phyloP scores from a whole-genome alignment of 1,140 invertebrate genomes.

The Drosophila ercepeae region DNA sequence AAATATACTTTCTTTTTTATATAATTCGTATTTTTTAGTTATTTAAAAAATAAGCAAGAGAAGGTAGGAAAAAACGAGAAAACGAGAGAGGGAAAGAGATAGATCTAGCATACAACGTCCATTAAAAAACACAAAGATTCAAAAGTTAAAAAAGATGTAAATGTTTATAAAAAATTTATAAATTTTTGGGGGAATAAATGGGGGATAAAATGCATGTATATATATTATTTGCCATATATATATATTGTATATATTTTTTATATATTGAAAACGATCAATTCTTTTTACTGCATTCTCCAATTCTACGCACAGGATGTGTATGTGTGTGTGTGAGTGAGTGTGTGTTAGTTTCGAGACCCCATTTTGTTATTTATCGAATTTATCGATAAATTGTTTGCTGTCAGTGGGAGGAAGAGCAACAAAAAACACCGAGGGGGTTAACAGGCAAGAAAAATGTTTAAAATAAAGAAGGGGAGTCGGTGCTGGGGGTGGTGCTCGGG shows the following conservation, averaged over 20 bases:
- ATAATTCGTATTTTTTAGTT: not conserved
- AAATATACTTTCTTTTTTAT: not conserved
- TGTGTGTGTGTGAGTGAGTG: conserved; percentile 10
- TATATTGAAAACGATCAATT: conserved; percentile 13
- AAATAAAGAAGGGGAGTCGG: conserved; percentile 15
- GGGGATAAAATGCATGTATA: conserved; percentile 12
- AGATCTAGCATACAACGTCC: conserved; percentile 40
- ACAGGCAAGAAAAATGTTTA: conserved; percentile 26
- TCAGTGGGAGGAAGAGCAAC: conserved; percentile 11
- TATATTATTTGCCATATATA: conserved; percentile 5
- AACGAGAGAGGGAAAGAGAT: conserved; percentile 15
- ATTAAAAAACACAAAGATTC: conserved; percentile 28
- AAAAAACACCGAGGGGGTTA: not conserved
- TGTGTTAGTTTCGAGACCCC: conserved; percentile 11
- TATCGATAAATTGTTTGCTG: conserved; percentile 41
- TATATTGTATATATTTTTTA: no score
- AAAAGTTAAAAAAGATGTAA: conserved; percentile 22
- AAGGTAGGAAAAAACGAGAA: conserved; percentile 1
- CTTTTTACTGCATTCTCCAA: conserved; percentile 28
- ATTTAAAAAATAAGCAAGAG: conserved; percentile 9
- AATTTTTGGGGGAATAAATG: not conserved
- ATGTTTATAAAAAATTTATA: conserved; percentile 6
- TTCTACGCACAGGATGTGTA: conserved; percentile 13
- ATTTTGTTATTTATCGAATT: conserved; percentile 15
- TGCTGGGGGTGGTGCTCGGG: not conserved